Base-by-base conservation (phyloP, 2,888 invertebrate species). In the Anorthoa munda region DNA sequence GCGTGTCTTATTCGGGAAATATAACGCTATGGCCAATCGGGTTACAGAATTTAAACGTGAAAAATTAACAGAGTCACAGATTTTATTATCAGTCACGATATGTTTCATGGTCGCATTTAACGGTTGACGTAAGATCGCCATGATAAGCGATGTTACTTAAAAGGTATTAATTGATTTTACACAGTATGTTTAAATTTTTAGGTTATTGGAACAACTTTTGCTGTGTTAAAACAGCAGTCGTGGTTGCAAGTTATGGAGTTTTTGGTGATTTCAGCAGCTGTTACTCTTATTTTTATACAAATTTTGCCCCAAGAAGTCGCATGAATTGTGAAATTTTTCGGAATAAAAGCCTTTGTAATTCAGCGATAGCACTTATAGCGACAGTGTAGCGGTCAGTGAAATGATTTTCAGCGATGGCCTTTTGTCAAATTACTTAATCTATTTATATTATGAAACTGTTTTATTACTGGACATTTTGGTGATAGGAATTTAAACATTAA, bases 21-120 rank as follows among this genome's bases (percentile, higher is more conserved):
- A 23, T 11, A 70, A 11, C 48, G 60, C 11, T 55, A 61, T 77
- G 26, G 72, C 72, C 45, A 82, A 81, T 69, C 46, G 58, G 31
- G 15, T 68, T 70, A 66, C 39, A 50, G 73, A 65, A 79, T 48
- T n/a, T 64, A 59, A 21, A 75, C 72, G 61, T 78, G 51, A 68
- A 70, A 72, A 70, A 79, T 71, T 61, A 12, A 5, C 13, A 2
- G 17, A 56, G 84, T 72, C 48, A 76, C 71, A 78, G 69, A 67
- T 65, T 67, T 61, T 45, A 23, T 4, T 81, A 76, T 58, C 23
- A 45, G 75, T 77, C 78, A 84, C 75, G 85, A 75, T 26, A 55
- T 53, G 17, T 72, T 66, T 65, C 64, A 66, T 39, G 68, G 67
- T 66, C 21, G 13, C 13, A 59, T 79, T 83, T 75, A 15, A 78